Conservation (phyloP, 2,888 invertebrate species). For the Drosophila kambysellisi region DNA sequence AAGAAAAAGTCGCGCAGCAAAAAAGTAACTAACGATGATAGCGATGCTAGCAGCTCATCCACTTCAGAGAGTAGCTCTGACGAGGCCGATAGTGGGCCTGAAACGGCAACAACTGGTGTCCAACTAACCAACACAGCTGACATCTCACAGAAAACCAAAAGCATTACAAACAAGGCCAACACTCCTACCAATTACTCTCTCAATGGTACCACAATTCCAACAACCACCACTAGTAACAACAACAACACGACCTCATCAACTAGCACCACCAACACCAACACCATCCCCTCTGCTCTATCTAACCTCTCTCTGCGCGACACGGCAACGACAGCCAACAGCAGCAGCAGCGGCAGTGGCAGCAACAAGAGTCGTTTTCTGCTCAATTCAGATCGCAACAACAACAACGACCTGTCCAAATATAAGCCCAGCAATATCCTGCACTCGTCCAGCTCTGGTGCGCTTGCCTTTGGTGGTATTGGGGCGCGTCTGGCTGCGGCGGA, state of each 20-base stretch:
- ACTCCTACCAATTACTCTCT: slow-evolving; percentile 75
- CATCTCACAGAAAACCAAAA: slow-evolving; percentile 54
- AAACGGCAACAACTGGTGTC: slow-evolving; percentile 47
- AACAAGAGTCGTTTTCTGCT: slow-evolving; percentile 76
- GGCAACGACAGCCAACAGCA: slow-evolving; percentile 82
- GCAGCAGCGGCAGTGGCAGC: slow-evolving; percentile 82
- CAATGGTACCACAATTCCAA: slow-evolving; percentile 50
- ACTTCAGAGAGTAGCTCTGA: slow-evolving; percentile 80
- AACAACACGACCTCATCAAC: slow-evolving; percentile 50
- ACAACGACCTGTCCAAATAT: slow-evolving; percentile 82
- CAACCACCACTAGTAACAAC: slow-evolving; percentile 20
- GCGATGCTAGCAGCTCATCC: slow-evolving; percentile 44
- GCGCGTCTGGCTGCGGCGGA: slow-evolving; percentile 79
- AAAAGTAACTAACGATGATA: slow-evolving; percentile 82
- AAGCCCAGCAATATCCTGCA: slow-evolving; percentile 78
- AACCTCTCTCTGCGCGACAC: slow-evolving; percentile 68
- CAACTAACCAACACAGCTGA: slow-evolving; percentile 64
- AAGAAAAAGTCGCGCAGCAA: slow-evolving; percentile 76
- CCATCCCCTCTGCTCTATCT: slow-evolving; percentile 73
- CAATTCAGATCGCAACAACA: slow-evolving; percentile 79
- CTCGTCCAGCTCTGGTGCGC: slow-evolving; percentile 81
- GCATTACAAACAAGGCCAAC: slow-evolving; percentile 57
- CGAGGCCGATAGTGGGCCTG: slow-evolving; percentile 59
- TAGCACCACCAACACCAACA: slow-evolving; percentile 39
- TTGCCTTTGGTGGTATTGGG: slow-evolving; percentile 83